Evolutionary conservation across 2,797 vertebrate genomes (phyloP), one percentile per base, ranked within the genome.

Genomic region (Valencia hispanica): DNA sequence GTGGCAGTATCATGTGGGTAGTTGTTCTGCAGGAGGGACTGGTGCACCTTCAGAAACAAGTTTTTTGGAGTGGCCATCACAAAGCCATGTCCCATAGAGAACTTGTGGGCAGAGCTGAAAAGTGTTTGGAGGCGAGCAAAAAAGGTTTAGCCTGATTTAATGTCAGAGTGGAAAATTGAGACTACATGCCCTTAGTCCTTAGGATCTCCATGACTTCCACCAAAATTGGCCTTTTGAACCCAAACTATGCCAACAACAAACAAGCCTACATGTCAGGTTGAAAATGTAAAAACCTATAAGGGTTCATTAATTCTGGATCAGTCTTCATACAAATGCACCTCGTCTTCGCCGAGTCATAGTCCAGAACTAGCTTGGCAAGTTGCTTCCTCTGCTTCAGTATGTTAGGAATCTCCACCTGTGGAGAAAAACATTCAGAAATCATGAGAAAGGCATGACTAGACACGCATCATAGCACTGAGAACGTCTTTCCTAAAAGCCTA

Each of bases 371-470:
- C 76, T 95, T 99, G 51, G 97, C 96, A 0, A 99, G 95, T 85
- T 99, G 97, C 72, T 97, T 99, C 87, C 97, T 97, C 93, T 98
- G 97, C 85, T 98, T 99, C 68, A 97, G 94, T 82, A 99, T 97
- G 89, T 99, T 99, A 0, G 98, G 98, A 86, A 99, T 98, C 36
- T 99, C 98, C 39, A 96, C 86, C 98, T 99, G 78, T 48, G 86
- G 87, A 88, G 0, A 43, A 76, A 55, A 84, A 86, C 22, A 53
- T 47, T 5, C 50, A 72, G 65, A 30, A 65, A 36, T 32, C 51
- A 61, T 43, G 41, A 73, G 6, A 50, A 57, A 43, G 41, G 7
- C 48, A 48, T 34, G 36, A 76, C 15, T 1, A n/a, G 30, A 77
- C 27, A 14, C 0, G 25, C 41, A 55, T 22, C 74, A 73, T 27